A percentile compares a stretch with the other conserved stretches of the same genome.
Evolutionary conservation across 2,113 vertebrate genomes (phyloP).

Genomic region (Brachirus orientalis): DNA sequence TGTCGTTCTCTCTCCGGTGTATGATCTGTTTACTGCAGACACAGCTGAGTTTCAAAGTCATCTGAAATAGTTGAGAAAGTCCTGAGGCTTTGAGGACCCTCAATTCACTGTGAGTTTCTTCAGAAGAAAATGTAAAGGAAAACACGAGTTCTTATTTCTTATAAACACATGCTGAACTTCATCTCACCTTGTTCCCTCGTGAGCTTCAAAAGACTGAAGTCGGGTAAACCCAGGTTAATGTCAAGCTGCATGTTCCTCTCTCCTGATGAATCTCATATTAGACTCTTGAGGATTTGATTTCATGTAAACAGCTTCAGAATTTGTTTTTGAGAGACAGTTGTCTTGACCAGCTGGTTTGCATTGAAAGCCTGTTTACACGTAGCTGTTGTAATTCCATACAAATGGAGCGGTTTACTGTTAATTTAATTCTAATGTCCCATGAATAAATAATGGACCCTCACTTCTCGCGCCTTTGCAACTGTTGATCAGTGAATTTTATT

Average conservation of each 20-base stretch:
- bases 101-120: background rate
- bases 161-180: conserved; percentile 11
- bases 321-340: background rate
- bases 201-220: conserved; percentile 2
- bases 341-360: too few species aligned
- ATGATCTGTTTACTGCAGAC: too few species aligned
- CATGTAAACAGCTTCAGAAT: background rate
- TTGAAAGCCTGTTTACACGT: background rate
- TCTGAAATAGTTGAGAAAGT: too few species aligned
- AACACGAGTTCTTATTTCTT: background rate
- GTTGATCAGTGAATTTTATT: background rate
- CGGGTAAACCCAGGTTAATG: background rate
- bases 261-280: background rate
- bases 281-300: background rate
- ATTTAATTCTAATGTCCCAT: background rate
- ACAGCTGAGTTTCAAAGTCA: too few species aligned
- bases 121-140: background rate
- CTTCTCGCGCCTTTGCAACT: background rate
- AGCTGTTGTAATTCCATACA: background rate
- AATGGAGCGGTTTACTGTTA: background rate
- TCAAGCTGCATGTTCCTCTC: background rate
- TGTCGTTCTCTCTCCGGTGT: too few species aligned
- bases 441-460: background rate
- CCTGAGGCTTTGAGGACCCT: too few species aligned
- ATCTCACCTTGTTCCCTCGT: background rate